A percentile compares a stretch with the other conserved stretches of the same genome.
Conservation (phyloP, 2,888 invertebrate species). For the Lordiphosa andalusiaca region DNA sequence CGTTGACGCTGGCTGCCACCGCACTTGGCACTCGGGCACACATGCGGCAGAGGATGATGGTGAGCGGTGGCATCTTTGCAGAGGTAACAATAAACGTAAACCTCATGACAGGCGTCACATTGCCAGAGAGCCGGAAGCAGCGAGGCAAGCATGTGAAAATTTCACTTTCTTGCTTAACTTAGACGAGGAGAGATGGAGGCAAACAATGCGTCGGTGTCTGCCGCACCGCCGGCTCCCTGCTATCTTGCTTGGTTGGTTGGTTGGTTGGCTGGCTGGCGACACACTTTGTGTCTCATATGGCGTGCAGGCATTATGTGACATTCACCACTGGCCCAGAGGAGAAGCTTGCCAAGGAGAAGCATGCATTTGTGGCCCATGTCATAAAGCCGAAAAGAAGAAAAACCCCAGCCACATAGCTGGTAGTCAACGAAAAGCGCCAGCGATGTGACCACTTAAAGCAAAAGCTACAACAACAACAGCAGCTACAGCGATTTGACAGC, state of each 20-base stretch:
- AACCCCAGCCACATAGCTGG: no score
- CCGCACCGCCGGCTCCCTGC: slow-evolving; percentile 11
- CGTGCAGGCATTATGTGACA: slow-evolving; percentile 37
- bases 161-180: slow-evolving; percentile 61
- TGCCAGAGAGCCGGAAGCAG: slow-evolving; percentile 50
- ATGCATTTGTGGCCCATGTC: no score
- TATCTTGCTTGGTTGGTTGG: not conserved
- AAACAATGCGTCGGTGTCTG: slow-evolving; percentile 48
- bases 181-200: slow-evolving; percentile 8
- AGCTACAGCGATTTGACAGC: no score
- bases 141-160: slow-evolving; percentile 51
- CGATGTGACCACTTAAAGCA: no score
- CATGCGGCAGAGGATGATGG: slow-evolving; percentile 9
- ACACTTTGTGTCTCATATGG: slow-evolving; percentile 39
- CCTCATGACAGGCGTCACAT: slow-evolving; percentile 35
- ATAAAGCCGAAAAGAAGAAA: no score
- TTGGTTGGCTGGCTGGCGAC: slow-evolving; percentile 23
- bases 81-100: slow-evolving; percentile 63
- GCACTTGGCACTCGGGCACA: slow-evolving; percentile 23
- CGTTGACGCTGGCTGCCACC: slow-evolving; percentile 26
- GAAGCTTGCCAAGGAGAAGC: no score
- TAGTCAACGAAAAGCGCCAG: no score
- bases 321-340: slow-evolving; percentile 5
- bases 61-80: slow-evolving; percentile 36
- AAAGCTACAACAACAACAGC: no score